Percentiles rank a stretch among this genome's conserved stretches.
Evolutionary conservation across 1,140 invertebrate genomes (phyloP).

Genomic region (Heterodera schachtii): DNA sequence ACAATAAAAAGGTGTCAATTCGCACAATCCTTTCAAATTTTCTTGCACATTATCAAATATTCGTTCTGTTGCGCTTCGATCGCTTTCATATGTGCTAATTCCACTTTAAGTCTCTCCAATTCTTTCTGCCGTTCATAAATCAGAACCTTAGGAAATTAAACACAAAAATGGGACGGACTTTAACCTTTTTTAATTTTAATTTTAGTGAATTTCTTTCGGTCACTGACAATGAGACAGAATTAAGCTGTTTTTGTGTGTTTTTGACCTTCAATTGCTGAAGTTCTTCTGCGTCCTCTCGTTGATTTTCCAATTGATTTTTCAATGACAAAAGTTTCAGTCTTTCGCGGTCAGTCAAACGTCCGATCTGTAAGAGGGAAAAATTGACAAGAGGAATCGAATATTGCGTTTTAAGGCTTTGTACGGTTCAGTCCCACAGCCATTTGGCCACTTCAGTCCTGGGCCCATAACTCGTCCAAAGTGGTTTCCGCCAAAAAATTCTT

Average conservation of each 20-base stretch:
- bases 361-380: constrained; percentile 5
- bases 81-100: constrained; percentile 16
- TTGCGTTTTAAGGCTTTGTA: too few species aligned
- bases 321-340: constrained; percentile 17
- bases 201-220: not conserved
- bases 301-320: constrained; percentile 20
- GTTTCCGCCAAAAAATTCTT: too few species aligned
- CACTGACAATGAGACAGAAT: too few species aligned
- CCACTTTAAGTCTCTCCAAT: constrained; percentile 21
- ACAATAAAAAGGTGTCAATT: too few species aligned
- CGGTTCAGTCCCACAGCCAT: too few species aligned
- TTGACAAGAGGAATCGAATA: too few species aligned
- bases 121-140: constrained; percentile 22
- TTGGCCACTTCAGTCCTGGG: too few species aligned
- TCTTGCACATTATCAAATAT: constrained; percentile 23
- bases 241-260: not conserved
- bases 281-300: constrained; percentile 8
- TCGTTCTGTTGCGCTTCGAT: constrained; percentile 25
- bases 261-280: constrained; percentile 13
- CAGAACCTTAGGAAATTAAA: constrained; percentile 1
- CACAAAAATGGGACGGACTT: not conserved
- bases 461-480: too few species aligned
- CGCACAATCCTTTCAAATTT: not conserved
- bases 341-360: constrained; percentile 15
- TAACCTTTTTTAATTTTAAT: not conserved